A percentile compares a stretch with the other conserved stretches of the same genome.
Conservation (phyloP, 2,113 vertebrate species). For the Numenius arquata region DNA sequence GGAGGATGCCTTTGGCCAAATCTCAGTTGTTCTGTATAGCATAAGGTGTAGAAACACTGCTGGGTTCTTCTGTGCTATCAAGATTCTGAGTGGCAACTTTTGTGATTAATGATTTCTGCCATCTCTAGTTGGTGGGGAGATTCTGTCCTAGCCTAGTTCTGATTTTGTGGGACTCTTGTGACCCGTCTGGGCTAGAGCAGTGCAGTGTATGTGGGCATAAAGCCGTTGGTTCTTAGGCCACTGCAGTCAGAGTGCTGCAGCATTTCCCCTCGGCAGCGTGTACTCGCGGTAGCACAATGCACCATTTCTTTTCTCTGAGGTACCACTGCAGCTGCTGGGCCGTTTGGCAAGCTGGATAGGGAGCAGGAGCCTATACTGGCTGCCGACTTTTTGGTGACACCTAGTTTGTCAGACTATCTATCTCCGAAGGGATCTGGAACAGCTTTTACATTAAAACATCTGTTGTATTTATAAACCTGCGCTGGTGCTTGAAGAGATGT, state of each 20-base stretch:
- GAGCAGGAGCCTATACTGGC: not conserved
- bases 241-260: not conserved
- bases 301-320: not conserved
- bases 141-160: not conserved
- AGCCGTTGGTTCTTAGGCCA: not conserved
- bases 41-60: not conserved
- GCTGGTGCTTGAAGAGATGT: not conserved
- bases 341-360: not conserved
- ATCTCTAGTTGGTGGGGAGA: not conserved
- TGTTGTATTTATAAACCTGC: not conserved
- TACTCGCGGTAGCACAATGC: not conserved
- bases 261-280: fast-evolving
- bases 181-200: not conserved
- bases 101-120: not conserved
- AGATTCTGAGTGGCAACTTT: not conserved
- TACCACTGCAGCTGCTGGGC: not conserved
- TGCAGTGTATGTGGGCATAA: not conserved
- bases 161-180: not conserved
- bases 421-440: not conserved
- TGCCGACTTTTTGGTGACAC: not conserved
- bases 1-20: not conserved
- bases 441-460: not conserved
- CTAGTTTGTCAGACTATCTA: not conserved
- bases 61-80: not conserved
- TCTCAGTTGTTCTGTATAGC: not conserved